A percentile compares a stretch with the other conserved stretches of the same genome.
Evolutionary conservation across 1,140 invertebrate species (phyloP).

Genomic region (Drosophila asahinai): DNA sequence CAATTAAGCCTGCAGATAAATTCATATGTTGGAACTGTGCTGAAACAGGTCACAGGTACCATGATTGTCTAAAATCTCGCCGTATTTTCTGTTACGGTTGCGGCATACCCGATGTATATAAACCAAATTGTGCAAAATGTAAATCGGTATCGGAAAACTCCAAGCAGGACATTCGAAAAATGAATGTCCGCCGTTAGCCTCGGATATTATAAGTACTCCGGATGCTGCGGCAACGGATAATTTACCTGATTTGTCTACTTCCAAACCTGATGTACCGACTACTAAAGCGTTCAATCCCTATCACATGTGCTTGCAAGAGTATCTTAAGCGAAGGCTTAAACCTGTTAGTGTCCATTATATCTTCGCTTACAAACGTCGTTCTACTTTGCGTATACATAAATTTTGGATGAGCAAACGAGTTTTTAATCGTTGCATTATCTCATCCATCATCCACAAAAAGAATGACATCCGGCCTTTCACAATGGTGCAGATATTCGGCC

Average conservation of each 20-base stretch:
- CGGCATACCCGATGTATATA: background rate
- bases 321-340: constrained; percentile 1
- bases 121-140: constrained; percentile 14
- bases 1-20: too few relatives aligned
- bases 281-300: constrained; percentile 18
- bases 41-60: background rate
- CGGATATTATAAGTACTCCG: background rate
- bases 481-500: too few relatives aligned
- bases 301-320: constrained; percentile 12
- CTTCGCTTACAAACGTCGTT: too few relatives aligned
- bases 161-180: constrained; percentile 10
- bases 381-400: too few relatives aligned
- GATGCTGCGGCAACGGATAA: background rate
- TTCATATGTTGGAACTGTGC: constrained; percentile 2
- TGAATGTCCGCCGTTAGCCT: constrained; percentile 12
- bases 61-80: constrained; percentile 2
- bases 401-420: too few relatives aligned
- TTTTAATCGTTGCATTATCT: too few relatives aligned
- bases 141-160: constrained; percentile 10
- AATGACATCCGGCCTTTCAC: too few relatives aligned
- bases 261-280: background rate
- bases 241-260: background rate
- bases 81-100: constrained; percentile 17
- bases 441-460: too few relatives aligned
- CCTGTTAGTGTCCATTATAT: too few relatives aligned